Evolutionary conservation across 2,888 invertebrate genomes (phyloP).

Genomic region (Ctenicera cuprea): DNA sequence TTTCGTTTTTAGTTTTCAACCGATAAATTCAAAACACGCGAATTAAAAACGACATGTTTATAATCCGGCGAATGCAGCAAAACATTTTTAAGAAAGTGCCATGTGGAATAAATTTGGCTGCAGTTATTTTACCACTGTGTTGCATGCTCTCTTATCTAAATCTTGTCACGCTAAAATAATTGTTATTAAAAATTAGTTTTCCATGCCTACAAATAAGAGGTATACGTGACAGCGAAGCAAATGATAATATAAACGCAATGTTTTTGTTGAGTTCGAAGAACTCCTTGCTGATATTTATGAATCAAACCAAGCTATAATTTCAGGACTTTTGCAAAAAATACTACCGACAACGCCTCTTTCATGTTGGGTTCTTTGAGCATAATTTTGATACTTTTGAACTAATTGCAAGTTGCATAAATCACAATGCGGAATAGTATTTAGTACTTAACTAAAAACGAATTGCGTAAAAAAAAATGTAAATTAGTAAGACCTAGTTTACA

Average conservation of each 20-base stretch:
- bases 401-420: slow-evolving; percentile 5
- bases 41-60: slow-evolving; percentile 50
- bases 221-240: slow-evolving; percentile 50
- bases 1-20: slow-evolving; percentile 43
- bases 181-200: slow-evolving; percentile 56
- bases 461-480: too few species aligned
- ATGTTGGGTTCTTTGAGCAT: not conserved
- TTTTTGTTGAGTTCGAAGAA: slow-evolving; percentile 53
- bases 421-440: not conserved
- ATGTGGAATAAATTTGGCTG: slow-evolving; percentile 41
- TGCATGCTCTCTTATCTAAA: slow-evolving; percentile 58
- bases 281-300: slow-evolving; percentile 35
- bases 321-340: slow-evolving; percentile 25
- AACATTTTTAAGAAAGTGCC: slow-evolving; percentile 20
- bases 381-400: not conserved
- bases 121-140: slow-evolving; percentile 55
- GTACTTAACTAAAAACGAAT: too few species aligned
- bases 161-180: slow-evolving; percentile 60
- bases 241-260: slow-evolving; percentile 51
- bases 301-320: slow-evolving; percentile 38
- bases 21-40: slow-evolving; percentile 52
- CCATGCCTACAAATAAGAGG: slow-evolving; percentile 50
- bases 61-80: slow-evolving; percentile 40
- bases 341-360: slow-evolving; percentile 6
- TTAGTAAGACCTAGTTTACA: too few species aligned